phyloP scores from a whole-genome alignment of 2,113 vertebrate genomes.

The Chloroceryle aenea region DNA sequence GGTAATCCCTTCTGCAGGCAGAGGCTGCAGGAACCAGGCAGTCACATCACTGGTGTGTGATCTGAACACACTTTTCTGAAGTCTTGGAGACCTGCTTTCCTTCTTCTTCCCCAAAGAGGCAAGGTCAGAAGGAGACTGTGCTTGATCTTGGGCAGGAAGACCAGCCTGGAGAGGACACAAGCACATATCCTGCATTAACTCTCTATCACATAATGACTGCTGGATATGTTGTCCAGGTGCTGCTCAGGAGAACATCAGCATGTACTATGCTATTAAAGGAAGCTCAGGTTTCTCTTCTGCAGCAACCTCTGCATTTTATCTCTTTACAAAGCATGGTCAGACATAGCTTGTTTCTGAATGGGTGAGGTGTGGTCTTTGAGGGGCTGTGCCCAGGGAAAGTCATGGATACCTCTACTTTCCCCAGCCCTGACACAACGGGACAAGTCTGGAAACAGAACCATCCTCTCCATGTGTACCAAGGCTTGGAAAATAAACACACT shows the following conservation, averaged over 20 bases:
- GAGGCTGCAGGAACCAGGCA: background rate
- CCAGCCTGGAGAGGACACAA: background rate
- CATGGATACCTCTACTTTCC: background rate
- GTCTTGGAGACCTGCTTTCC: background rate
- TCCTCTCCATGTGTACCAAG: background rate
- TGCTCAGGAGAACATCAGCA: background rate
- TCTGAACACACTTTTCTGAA: background rate
- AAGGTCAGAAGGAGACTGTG: background rate
- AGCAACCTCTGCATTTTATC: background rate
- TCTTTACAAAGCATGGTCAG: background rate
- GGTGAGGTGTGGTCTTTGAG: background rate
- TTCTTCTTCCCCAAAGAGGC: background rate
- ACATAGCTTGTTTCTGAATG: background rate
- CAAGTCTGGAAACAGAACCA: background rate
- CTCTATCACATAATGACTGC: background rate
- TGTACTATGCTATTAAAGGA: fast-evolving
- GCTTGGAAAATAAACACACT: background rate
- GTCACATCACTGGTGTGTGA: background rate
- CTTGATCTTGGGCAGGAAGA: background rate
- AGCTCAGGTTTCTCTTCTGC: background rate
- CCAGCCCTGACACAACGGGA: background rate
- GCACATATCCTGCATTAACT: background rate
- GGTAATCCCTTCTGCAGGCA: background rate
- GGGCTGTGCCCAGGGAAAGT: background rate
- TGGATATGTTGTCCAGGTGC: background rate